These are phyloP conservation scores for Tragopan temminckii DNA, from an alignment of 2,797 vertebrate species.

Conservation along the genomic window DNA sequence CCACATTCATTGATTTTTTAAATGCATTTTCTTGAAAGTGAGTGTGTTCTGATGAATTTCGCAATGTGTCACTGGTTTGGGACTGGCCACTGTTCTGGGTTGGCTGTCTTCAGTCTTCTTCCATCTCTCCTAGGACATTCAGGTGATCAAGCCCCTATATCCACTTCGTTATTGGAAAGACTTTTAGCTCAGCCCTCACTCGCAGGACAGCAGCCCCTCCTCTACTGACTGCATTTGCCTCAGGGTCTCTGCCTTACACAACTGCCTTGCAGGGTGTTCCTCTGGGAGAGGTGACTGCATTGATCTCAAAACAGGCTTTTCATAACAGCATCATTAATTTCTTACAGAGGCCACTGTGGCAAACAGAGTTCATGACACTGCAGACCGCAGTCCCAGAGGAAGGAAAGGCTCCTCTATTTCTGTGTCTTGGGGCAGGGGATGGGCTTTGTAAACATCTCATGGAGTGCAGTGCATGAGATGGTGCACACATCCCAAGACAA, in stretches of 20 bases:
- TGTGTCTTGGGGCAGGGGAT: not conserved
- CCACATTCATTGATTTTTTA: not conserved
- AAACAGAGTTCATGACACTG: not conserved
- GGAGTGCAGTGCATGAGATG: not conserved
- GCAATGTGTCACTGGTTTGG: rapidly evolving
- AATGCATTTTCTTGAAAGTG: not conserved
- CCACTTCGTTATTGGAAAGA: not conserved
- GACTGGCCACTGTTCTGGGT: not conserved
- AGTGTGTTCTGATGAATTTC: not conserved
- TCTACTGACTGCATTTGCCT: not conserved
- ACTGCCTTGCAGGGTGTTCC: not conserved
- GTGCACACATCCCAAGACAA: not conserved
- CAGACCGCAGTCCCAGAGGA: not conserved
- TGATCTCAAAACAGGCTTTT: not conserved
- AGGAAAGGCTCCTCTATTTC: not conserved
- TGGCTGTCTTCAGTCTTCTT: not conserved
- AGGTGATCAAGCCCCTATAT: rapidly evolving
- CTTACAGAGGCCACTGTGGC: not conserved
- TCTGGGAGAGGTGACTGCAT: not conserved
- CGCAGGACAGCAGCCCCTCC: not conserved
- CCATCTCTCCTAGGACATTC: rapidly evolving
- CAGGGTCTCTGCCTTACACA: not conserved
- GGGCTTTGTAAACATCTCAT: too few species aligned
- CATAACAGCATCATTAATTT: not conserved
- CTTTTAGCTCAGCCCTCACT: not conserved